Evolutionary conservation across 2,113 vertebrate species (phyloP).

Genomic region (Hiodon alosoides): DNA sequence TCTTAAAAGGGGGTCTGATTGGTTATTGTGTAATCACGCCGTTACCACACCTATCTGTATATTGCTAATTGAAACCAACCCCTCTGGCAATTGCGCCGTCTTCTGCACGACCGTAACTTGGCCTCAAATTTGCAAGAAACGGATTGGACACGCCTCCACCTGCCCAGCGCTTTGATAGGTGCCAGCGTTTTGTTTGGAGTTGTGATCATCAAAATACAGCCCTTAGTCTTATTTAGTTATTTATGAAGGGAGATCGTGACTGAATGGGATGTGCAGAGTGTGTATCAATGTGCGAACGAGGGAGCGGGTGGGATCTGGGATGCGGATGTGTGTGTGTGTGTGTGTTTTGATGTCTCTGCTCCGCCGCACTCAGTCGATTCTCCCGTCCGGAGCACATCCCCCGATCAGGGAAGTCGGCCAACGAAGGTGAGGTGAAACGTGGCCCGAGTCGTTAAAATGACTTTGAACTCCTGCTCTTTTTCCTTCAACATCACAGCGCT

Average conservation of each 20-base stretch:
- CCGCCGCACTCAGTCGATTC: neutral
- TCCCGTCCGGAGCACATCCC: neutral
- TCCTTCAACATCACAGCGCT: slow-evolving; percentile 47
- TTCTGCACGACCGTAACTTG: too few relatives aligned
- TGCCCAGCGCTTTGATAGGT: too few relatives aligned
- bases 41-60: too few relatives aligned
- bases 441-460: slow-evolving; percentile 35
- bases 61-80: too few relatives aligned
- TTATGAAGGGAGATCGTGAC: neutral
- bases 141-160: too few relatives aligned
- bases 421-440: slow-evolving; percentile 22
- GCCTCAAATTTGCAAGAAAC: too few relatives aligned
- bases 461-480: slow-evolving; percentile 38
- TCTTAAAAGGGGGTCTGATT: too few relatives aligned
- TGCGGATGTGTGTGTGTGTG: neutral
- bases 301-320: neutral
- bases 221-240: neutral
- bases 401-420: neutral
- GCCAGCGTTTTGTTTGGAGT: too few relatives aligned
- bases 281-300: neutral
- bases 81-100: too few relatives aligned
- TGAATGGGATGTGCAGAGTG: neutral
- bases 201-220: neutral
- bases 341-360: slow-evolving; percentile 6
- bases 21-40: too few relatives aligned